Base-by-base conservation (phyloP, 2,797 vertebrate genomes). In the Aplochiton taeniatus region DNA sequence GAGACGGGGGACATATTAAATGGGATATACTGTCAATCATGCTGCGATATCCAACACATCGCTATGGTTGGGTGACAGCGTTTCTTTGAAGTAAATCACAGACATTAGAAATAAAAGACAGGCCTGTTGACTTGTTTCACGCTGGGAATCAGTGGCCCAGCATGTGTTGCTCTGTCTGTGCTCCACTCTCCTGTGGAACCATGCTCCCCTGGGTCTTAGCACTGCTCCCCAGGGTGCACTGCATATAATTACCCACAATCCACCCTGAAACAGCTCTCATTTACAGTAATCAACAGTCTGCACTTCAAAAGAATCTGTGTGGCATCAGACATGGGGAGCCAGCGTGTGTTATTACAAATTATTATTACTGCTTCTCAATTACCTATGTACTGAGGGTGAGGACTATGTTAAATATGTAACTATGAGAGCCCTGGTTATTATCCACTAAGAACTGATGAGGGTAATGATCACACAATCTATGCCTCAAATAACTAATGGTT, bases 191-290 rank as follows among this genome's bases (percentile, higher is more conserved):
- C 83, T 84, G 88, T 90, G 89, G 89, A 90, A 89, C 81, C 45
- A 72, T 80, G 74, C 84, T 89, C 88, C 88, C 89, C 69, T 85
- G 88, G 84, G 88, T 82, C 82, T 79, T 85, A 83, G 83, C 87
- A 89, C 87, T 88, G 89, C 85, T 90, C 88, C 87, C 89, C 81
- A 74, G 88, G 79, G 89, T 91, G 88, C 89, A 87, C 86, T 90
- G 89, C 88, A 89, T 91, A 90, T 91, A 90, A 91, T 91, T 91
- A 91, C 88, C 89, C 89, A 91, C 87, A 89, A 91, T 91, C 89
- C 89, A 91, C 88, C 89, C 88, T 90, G 89, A 90, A 90, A 91
- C 87, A 89, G 88, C 89, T 87, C 89, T 91, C 87, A 91, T 91
- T 91, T 91, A 91, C 89, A 89, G 88, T 90, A 91, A 90, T 90